phyloP scores from a whole-genome alignment of 2,113 vertebrate genomes.

The Syngnathus scovelli region DNA sequence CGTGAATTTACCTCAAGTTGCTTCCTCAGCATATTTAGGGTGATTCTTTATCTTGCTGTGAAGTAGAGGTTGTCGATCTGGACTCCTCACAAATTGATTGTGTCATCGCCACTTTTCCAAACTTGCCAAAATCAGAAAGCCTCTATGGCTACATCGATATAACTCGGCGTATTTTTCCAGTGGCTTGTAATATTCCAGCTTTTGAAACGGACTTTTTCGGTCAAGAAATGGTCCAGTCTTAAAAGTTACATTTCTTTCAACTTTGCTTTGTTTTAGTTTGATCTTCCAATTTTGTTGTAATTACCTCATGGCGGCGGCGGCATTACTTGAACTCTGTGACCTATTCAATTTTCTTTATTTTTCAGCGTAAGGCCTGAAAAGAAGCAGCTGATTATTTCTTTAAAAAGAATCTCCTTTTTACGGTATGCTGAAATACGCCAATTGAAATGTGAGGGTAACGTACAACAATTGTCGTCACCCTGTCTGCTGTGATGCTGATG shows the following conservation, averaged over 20 bases:
- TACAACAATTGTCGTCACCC: too few species aligned
- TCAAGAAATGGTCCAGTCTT: not conserved
- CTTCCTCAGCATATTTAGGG: not conserved
- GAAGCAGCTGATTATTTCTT: not conserved
- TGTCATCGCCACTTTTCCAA: not conserved
- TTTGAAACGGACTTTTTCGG: constrained; percentile 6
- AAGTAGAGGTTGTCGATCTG: not conserved
- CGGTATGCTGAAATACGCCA: constrained; percentile 2
- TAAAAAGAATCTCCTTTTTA: not conserved
- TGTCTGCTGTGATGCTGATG: too few species aligned
- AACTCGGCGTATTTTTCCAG: constrained; percentile 3
- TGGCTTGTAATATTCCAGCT: not conserved
- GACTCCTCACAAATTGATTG: not conserved
- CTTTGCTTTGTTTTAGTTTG: not conserved
- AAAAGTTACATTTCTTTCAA: not conserved
- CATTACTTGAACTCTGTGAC: constrained; percentile 24
- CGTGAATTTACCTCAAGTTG: not conserved
- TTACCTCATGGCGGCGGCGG: not conserved
- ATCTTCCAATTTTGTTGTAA: not conserved
- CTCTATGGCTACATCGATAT: constrained; percentile 16
- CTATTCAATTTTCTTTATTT: not conserved
- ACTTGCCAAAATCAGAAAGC: not conserved
- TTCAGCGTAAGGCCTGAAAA: not conserved
- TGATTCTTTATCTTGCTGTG: not conserved
- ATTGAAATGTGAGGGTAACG: not conserved